Evolutionary conservation across 2,888 invertebrate species (phyloP), one percentile per base, ranked within the genome.

Genomic region (Doris montereyensis): DNA sequence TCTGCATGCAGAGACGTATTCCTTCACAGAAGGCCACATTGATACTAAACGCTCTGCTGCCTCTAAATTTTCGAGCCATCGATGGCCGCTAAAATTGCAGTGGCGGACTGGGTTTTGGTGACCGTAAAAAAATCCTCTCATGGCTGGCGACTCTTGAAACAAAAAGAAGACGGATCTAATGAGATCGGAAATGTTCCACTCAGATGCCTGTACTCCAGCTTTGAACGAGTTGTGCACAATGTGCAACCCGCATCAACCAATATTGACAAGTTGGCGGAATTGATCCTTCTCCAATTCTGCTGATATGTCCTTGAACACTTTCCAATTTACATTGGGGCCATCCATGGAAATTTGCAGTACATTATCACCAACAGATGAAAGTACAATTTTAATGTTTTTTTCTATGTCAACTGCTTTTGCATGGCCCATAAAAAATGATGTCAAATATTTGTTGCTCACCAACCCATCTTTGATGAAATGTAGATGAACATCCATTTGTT

Each of bases 61-160:
- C 57, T 74, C 78, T 8, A 83, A 79, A 80, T 84, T 85, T 73
- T 85, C 83, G 13, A 85, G 57, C 82, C 84, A 84, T n/a, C 83
- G 35, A 67, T 84, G 83, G 57, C 75, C 75, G 1, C 74, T 80
- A 80, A 83, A 89, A 77, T 89, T 88, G 34, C 86, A 52, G n/a
- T 88, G 88, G 76, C 88, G 85, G 65, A 78, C 8, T 65, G 21
- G 21, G 3, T 2, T 65, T 28, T 4, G 3, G 2, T 1, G 21
- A 13, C 2, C 26, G 8, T 1, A 13, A 28, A 65, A 65, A 65
- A 65, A 65, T 1, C 1, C 67, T 8, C 67, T 24, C 67, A 21
- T 4, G 3, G 67, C 67, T 3, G 67, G 67, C 2, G 67, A 65
- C 26, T 65, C 67, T 8, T 65, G 67, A 28, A 65, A 65, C 24